Percentiles rank a stretch among this genome's conserved stretches.
phyloP scores from a whole-genome alignment of 2,797 vertebrate genomes.

The Malacoraja senta region DNA sequence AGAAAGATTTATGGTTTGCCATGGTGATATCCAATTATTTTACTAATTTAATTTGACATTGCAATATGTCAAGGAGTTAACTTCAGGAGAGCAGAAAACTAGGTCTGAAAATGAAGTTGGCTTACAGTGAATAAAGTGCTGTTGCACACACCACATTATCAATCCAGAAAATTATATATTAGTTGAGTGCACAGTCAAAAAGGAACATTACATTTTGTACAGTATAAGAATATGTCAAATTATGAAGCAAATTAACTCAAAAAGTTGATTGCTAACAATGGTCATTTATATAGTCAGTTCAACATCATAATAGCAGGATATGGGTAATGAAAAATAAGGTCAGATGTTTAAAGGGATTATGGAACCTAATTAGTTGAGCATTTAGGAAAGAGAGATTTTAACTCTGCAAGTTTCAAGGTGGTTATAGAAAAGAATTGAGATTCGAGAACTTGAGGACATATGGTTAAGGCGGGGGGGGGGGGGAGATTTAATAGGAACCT shows the following conservation, averaged over 20 bases:
- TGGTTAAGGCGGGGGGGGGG: too few species aligned
- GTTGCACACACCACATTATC: neutral
- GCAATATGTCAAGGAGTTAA: neutral
- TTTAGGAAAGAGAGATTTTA: too few species aligned
- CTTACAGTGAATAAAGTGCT: constrained; percentile 9
- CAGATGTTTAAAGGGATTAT: neutral
- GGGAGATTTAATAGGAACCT: too few species aligned
- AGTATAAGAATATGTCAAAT: neutral
- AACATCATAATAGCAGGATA: neutral
- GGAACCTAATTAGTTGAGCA: too few species aligned
- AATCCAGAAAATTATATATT: constrained; percentile 18
- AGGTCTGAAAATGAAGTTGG: constrained; percentile 23
- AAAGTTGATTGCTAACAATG: neutral
- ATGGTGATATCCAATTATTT: constrained; percentile 15
- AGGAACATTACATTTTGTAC: neutral
- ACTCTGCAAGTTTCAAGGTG: too few species aligned
- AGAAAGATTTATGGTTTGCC: neutral
- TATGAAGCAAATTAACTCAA: constrained; percentile 17
- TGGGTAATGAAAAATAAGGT: neutral
- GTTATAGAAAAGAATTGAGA: too few species aligned
- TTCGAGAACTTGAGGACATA: too few species aligned
- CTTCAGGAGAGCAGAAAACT: neutral
- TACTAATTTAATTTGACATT: constrained; percentile 29
- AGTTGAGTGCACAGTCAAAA: neutral
- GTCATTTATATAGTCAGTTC: neutral